Conservation (phyloP, 2,888 invertebrate genomes). For the Lissonota sp. region DNA sequence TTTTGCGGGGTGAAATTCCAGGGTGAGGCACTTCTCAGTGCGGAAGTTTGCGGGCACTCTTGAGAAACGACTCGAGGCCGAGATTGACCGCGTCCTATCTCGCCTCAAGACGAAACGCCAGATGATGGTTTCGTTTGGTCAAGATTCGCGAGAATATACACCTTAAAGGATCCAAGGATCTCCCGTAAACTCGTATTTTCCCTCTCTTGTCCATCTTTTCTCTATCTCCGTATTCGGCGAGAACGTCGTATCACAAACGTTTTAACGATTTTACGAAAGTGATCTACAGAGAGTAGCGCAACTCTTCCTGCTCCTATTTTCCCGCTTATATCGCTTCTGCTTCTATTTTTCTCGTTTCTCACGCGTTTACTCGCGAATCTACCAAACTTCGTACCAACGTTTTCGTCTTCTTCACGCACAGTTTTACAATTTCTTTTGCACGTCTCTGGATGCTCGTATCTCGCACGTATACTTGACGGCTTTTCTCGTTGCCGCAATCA, state of each 20-base stretch:
- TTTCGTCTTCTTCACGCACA: neutral
- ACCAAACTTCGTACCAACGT: constrained; percentile 1
- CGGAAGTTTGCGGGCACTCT: constrained; percentile 38
- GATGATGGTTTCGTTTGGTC: constrained; percentile 9
- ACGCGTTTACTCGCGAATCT: constrained; percentile 30
- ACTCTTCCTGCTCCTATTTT: neutral
- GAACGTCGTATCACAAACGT: constrained; percentile 33
- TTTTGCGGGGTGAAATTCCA: constrained; percentile 15
- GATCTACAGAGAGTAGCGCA: neutral
- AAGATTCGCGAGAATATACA: constrained; percentile 10
- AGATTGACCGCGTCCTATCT: constrained; percentile 35
- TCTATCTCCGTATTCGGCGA: neutral
- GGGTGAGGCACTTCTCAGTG: constrained; percentile 12
- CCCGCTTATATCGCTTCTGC: neutral
- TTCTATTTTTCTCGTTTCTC: neutral
- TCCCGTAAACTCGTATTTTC: constrained; percentile 12
- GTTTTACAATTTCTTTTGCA: too few relatives aligned
- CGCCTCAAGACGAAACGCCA: constrained; percentile 12
- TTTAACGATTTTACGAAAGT: constrained; percentile 11
- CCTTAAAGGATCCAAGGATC: neutral
- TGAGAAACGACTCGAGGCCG: constrained; percentile 25
- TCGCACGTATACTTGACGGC: neutral
- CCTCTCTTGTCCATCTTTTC: neutral
- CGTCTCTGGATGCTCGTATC: constrained; percentile 3
- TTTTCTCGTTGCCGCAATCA: neutral